phyloP scores from a whole-genome alignment of 2,888 invertebrate species.

The Drosophila dives region DNA sequence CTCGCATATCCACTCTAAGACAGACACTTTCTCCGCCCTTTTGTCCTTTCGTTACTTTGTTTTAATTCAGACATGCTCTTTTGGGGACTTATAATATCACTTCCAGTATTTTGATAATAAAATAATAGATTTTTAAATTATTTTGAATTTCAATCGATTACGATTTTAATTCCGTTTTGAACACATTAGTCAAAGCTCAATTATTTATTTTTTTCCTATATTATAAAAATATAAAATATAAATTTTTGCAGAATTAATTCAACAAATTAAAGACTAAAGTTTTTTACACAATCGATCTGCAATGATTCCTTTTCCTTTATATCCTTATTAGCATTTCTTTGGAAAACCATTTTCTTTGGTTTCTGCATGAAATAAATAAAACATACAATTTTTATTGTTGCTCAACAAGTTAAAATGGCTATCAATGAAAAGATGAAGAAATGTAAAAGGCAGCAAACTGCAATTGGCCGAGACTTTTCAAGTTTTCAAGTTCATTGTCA shows the following conservation, averaged over 20 bases:
- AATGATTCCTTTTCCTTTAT: not conserved
- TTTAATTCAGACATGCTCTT: not conserved
- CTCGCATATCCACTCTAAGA: too few species aligned
- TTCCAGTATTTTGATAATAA: not conserved
- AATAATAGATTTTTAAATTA: too few species aligned
- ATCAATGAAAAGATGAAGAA: not conserved
- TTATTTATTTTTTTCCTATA: not conserved
- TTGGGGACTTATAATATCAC: not conserved
- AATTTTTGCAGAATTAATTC: not conserved
- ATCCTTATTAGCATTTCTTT: not conserved
- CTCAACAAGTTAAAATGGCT: not conserved
- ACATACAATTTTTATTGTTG: not conserved
- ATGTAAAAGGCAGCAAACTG: conserved; percentile 1
- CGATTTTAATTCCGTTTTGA: not conserved
- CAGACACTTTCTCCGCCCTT: not conserved
- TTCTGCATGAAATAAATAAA: not conserved
- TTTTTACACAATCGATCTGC: not conserved
- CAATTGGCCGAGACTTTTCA: conserved; percentile 26
- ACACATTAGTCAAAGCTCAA: not conserved
- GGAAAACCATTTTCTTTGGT: not conserved
- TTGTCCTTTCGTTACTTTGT: not conserved
- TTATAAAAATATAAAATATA: not conserved
- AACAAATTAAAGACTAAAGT: not conserved
- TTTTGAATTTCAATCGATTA: not conserved
- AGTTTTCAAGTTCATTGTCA: conserved; percentile 76